These are phyloP conservation scores for Drosophila erecta DNA, from an alignment of 1,140 invertebrate species.

Conservation along the genomic window DNA sequence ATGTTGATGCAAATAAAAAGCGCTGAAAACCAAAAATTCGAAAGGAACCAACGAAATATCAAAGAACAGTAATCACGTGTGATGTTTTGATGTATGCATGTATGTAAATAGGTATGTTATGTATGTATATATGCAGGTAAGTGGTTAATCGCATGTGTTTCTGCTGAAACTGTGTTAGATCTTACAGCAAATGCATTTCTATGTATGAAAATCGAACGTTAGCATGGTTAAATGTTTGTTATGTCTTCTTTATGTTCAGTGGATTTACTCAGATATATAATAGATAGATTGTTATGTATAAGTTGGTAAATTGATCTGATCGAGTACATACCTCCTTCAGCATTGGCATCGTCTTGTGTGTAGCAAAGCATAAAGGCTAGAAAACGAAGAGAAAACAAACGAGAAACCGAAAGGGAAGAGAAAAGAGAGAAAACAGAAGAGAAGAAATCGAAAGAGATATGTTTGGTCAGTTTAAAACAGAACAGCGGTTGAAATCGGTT, in stretches of 20 bases:
- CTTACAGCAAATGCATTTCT: conserved; percentile 36
- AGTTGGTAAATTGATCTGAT: conserved; percentile 47
- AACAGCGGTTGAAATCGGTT: conserved; percentile 52
- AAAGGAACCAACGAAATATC: conserved; percentile 18
- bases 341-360: conserved; percentile 94
- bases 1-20: conserved; percentile 4
- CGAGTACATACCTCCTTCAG: conserved; percentile 93
- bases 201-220: conserved; percentile 26
- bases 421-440: conserved; percentile 73
- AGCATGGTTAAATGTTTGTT: conserved; percentile 32
- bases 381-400: conserved; percentile 78
- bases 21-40: neutral
- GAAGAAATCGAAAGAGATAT: conserved; percentile 77
- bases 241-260: conserved; percentile 26
- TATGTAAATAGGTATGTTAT: conserved; percentile 28
- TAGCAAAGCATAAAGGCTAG: conserved; percentile 96
- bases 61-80: conserved; percentile 22
- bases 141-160: conserved; percentile 4
- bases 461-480: conserved; percentile 79
- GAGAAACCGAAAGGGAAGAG: conserved; percentile 62
- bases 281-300: conserved; percentile 27
- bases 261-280: conserved; percentile 34
- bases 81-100: conserved; percentile 40
- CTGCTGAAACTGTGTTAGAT: conserved; percentile 22
- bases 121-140: conserved; percentile 27